Evolutionary conservation across 2,113 vertebrate genomes (phyloP).

Genomic region (Eptatretus burgeri): DNA sequence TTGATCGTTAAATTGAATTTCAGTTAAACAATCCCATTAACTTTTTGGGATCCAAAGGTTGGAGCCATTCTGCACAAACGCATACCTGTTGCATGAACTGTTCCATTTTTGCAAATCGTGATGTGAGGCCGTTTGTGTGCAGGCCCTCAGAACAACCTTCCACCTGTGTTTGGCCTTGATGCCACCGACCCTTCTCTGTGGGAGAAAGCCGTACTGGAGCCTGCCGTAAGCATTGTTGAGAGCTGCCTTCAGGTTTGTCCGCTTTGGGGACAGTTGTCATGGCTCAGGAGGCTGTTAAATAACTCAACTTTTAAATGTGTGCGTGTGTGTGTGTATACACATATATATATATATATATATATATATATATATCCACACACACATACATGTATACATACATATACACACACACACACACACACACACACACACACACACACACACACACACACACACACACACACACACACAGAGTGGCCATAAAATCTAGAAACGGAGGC

Average conservation of each 20-base stretch:
- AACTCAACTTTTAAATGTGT: no score
- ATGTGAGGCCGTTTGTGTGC: conserved; percentile 5
- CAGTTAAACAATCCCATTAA: not conserved
- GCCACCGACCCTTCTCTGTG: conserved; percentile 40
- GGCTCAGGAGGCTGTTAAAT: no score
- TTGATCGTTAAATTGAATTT: not conserved
- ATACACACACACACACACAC: no score
- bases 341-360: no score
- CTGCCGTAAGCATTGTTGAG: conserved; percentile 48
- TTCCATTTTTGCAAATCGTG: conserved; percentile 8
- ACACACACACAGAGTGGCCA: no score
- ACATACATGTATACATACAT: no score
- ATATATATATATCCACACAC: no score
- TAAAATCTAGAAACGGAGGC: no score
- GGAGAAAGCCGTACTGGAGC: conserved; percentile 43
- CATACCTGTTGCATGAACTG: rapidly evolving
- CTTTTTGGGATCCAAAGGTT: not conserved
- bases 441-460: no score
- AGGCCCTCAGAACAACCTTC: conserved; percentile 47
- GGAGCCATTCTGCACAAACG: not conserved
- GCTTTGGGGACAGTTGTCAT: no score
- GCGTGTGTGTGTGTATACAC: no score
- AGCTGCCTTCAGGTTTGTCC: conserved; percentile 44
- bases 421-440: no score
- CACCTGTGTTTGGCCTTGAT: conserved; percentile 45